These are phyloP conservation scores for Perca flavescens DNA, from an alignment of 2,113 vertebrate genomes.

Conservation along the genomic window DNA sequence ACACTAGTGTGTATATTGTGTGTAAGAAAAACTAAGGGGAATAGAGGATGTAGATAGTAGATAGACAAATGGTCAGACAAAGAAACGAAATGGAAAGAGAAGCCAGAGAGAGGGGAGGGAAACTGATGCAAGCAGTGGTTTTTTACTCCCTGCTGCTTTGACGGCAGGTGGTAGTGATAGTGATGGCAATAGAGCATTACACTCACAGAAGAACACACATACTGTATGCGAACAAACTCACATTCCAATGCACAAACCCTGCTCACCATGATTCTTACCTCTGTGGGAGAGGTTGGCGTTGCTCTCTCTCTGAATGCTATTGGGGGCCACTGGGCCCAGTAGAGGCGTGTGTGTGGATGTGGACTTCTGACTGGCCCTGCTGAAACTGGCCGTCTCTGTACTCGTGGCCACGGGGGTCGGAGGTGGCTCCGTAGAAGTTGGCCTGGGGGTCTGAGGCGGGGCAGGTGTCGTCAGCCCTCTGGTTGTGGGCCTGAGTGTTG, in stretches of 20 bases:
- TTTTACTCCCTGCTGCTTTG: slow-evolving; percentile 59
- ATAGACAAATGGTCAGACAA: slow-evolving; percentile 43
- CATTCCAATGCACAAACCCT: neutral
- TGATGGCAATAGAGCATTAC: slow-evolving; percentile 12
- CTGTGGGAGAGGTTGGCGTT: slow-evolving; percentile 92
- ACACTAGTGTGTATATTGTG: neutral
- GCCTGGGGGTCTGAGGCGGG: slow-evolving; percentile 55
- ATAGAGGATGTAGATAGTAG: slow-evolving; percentile 4
- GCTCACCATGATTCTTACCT: slow-evolving; percentile 84
- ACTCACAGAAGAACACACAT: slow-evolving; percentile 29
- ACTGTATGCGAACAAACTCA: slow-evolving; percentile 10
- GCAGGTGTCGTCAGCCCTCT: slow-evolving; percentile 11
- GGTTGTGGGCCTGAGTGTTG: slow-evolving; percentile 38
- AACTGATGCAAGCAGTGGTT: slow-evolving; percentile 50
- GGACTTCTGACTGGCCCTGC: slow-evolving; percentile 60
- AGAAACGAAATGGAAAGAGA: slow-evolving; percentile 23
- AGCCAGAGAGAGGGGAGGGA: slow-evolving; percentile 19
- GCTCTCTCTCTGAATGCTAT: slow-evolving; percentile 86
- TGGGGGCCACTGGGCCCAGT: slow-evolving; percentile 62
- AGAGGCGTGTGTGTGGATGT: slow-evolving; percentile 71
- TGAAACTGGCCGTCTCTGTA: slow-evolving; percentile 51
- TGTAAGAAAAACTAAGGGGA: neutral
- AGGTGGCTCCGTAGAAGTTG: slow-evolving; percentile 41
- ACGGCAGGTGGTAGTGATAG: slow-evolving; percentile 18
- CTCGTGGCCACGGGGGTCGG: slow-evolving; percentile 42